phyloP scores from a whole-genome alignment of 2,113 vertebrate species.

The Phalacrocorax pelagicus region DNA sequence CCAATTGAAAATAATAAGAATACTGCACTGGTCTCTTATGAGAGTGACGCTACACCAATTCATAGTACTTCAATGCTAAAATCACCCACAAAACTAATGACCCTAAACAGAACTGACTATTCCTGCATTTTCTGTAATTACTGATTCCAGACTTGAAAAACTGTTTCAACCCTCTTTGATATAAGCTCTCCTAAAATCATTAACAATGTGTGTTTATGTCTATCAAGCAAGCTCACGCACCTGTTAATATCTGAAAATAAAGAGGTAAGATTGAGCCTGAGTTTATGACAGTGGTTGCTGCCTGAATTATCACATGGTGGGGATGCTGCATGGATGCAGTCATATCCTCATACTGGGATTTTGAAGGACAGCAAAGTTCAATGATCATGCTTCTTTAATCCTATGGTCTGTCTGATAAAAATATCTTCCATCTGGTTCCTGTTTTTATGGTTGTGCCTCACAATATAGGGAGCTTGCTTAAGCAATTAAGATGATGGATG shows the following conservation, averaged over 20 bases:
- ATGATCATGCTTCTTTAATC: not conserved
- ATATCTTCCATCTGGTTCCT: slow-evolving; percentile 36
- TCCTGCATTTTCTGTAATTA: not conserved
- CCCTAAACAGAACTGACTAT: not conserved
- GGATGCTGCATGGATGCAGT: not conserved
- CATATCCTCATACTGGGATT: not conserved
- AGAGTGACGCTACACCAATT: not conserved
- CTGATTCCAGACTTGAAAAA: not conserved
- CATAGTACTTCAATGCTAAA: not conserved
- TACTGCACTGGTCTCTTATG: not conserved
- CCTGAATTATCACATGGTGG: not conserved
- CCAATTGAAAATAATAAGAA: not conserved
- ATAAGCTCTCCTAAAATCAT: not conserved
- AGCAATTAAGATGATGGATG: slow-evolving; percentile 1
- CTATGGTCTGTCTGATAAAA: not conserved
- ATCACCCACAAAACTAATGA: not conserved
- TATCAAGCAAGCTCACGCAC: not conserved
- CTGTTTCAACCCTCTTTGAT: not conserved
- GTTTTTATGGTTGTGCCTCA: not conserved
- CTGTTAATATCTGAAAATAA: not conserved
- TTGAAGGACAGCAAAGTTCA: not conserved
- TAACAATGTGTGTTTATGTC: not conserved
- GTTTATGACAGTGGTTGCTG: not conserved
- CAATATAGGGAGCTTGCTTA: slow-evolving; percentile 18
- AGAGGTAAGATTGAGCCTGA: not conserved